A percentile compares a stretch with the other conserved stretches of the same genome.
Conservation (phyloP, 2,797 vertebrate genomes). For the Fratercula arctica region DNA sequence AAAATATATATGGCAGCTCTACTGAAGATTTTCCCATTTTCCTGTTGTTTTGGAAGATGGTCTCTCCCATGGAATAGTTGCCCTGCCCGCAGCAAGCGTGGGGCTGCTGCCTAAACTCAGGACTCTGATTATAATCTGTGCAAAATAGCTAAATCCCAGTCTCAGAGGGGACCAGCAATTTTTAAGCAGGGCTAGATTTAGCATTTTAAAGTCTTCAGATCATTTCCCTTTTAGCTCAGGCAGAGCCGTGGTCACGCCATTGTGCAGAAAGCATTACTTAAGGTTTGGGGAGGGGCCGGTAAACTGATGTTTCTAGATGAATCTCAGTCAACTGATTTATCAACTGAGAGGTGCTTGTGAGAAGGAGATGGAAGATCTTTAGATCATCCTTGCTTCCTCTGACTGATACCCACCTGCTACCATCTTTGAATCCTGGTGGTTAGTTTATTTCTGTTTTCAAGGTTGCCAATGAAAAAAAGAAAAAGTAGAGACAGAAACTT, state of each 20-base stretch:
- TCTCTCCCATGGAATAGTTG: background rate
- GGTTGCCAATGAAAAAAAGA: background rate
- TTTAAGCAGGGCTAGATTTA: background rate
- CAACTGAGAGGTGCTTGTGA: background rate
- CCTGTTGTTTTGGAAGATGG: background rate
- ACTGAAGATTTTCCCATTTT: background rate
- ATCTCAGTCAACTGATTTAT: background rate
- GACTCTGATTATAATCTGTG: background rate
- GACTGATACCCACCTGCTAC: background rate
- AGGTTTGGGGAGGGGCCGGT: background rate
- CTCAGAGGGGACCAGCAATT: background rate
- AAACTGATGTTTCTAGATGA: background rate
- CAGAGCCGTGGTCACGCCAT: background rate
- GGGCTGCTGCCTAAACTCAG: background rate
- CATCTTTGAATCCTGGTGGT: background rate
- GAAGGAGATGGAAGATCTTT: background rate
- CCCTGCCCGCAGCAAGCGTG: background rate
- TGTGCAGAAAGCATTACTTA: background rate
- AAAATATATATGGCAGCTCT: background rate
- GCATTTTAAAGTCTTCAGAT: background rate
- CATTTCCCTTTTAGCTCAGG: background rate
- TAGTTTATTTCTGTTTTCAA: background rate
- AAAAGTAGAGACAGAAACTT: background rate
- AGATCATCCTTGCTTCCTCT: background rate
- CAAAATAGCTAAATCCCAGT: background rate